Evolutionary conservation across 2,888 invertebrate genomes (phyloP).

Genomic region (Platerodrilus igneus): DNA sequence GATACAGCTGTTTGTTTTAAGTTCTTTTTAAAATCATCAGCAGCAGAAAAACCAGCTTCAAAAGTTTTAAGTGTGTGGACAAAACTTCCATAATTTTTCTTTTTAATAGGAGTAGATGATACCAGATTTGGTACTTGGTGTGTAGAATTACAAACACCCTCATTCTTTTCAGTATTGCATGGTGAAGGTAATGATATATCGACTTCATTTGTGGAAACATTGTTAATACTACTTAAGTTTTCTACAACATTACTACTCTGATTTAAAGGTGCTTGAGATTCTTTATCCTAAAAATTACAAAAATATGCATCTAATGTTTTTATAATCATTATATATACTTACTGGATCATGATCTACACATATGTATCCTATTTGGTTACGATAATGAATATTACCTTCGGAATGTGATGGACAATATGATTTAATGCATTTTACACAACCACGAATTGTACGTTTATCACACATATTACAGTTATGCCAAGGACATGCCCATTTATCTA

Average conservation of each 20-base stretch:
- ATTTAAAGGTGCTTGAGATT: conserved; percentile 17
- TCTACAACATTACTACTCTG: conserved; percentile 9
- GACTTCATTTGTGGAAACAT: no score
- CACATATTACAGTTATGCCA: conserved; percentile 46
- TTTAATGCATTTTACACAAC: conserved; percentile 44
- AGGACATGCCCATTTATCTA: conserved; percentile 44
- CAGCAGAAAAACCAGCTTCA: conserved; percentile 5
- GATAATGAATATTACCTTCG: conserved; percentile 42
- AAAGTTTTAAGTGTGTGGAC: conserved; percentile 1
- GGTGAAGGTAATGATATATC: no score
- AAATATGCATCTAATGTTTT: background rate
- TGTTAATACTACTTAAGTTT: conserved; percentile 6
- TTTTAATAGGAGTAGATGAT: conserved; percentile 22
- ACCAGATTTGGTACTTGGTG: conserved; percentile 15
- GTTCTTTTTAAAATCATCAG: no score
- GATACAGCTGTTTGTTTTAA: conserved; percentile 5
- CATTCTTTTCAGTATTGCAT: no score
- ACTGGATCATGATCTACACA: conserved; percentile 37
- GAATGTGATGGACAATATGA: conserved; percentile 46
- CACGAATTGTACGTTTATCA: conserved; percentile 42
- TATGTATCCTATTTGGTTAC: conserved; percentile 39
- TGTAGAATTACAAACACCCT: no score
- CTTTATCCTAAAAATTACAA: conserved; percentile 20
- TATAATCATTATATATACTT: conserved; percentile 7
- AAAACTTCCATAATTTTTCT: conserved; percentile 4